These are phyloP conservation scores for Gorsachius goisagi DNA, from an alignment of 2,113 vertebrate genomes.

Conservation along the genomic window DNA sequence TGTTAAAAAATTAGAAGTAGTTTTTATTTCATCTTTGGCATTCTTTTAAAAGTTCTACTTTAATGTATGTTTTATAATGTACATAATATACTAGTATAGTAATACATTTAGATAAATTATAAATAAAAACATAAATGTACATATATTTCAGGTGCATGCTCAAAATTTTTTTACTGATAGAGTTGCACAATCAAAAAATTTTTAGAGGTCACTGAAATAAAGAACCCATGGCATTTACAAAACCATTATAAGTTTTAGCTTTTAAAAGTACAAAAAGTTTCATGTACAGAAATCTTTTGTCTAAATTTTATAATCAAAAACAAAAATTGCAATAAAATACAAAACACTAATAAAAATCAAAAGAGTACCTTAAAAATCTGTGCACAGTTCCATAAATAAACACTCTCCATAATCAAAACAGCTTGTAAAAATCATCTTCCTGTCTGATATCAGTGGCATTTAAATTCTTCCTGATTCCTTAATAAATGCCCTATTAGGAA, in stretches of 20 bases:
- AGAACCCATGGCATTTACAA: not conserved
- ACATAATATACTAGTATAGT: not conserved
- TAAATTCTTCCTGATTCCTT: not conserved
- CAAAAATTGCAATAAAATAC: not conserved
- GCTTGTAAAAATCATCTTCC: not conserved
- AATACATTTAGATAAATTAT: not conserved
- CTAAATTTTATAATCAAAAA: not conserved
- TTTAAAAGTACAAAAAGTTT: not conserved
- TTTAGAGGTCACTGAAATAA: not conserved
- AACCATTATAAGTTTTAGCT: not conserved
- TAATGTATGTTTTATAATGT: not conserved
- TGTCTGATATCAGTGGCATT: not conserved
- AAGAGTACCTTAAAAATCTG: not conserved
- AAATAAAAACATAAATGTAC: not conserved
- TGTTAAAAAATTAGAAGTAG: accelerated
- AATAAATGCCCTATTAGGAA: not conserved
- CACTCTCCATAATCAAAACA: not conserved
- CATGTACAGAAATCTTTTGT: not conserved
- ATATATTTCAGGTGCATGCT: not conserved
- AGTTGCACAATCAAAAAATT: not conserved
- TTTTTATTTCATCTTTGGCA: not conserved
- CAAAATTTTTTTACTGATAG: not conserved
- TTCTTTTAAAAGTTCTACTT: not conserved
- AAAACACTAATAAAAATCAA: not conserved
- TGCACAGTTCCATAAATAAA: slow-evolving; percentile 15